Evolutionary conservation across 2,797 vertebrate genomes (phyloP).

Genomic region (Podarcis lilfordi): DNA sequence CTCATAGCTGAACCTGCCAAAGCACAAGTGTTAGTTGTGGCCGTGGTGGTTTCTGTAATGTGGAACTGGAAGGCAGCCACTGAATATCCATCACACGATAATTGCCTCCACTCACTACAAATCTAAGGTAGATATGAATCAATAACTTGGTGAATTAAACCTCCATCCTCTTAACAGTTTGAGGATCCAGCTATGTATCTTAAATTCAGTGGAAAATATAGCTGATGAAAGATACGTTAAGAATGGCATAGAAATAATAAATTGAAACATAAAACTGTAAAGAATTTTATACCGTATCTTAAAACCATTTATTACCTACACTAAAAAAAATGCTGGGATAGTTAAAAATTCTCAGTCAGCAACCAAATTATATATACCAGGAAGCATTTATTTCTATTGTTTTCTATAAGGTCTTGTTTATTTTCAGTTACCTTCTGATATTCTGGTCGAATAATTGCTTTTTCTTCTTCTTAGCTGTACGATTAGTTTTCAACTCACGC

Average conservation of each 20-base stretch:
- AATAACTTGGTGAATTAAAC: neutral
- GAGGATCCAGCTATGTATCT: neutral
- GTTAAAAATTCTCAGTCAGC: neutral
- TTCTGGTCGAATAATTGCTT: neutral
- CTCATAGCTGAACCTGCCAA: neutral
- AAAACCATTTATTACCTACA: neutral
- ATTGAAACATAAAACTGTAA: neutral
- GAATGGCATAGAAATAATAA: neutral
- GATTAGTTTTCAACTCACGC: neutral
- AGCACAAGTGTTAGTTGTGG: neutral
- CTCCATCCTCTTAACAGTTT: neutral
- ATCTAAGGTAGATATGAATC: neutral
- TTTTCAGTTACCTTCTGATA: neutral
- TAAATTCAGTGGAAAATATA: neutral
- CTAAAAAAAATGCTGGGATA: neutral
- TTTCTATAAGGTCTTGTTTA: neutral
- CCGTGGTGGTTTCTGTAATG: conserved; percentile 9
- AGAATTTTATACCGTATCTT: neutral
- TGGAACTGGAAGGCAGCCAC: conserved; percentile 38
- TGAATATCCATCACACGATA: neutral
- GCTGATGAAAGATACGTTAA: neutral
- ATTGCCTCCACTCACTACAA: neutral
- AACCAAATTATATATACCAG: neutral
- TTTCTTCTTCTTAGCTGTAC: neutral
- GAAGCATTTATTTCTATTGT: neutral